Percentiles rank a stretch among this genome's conserved stretches.
Conservation (phyloP, 2,888 invertebrate genomes). For the Octonoba sinensis region DNA sequence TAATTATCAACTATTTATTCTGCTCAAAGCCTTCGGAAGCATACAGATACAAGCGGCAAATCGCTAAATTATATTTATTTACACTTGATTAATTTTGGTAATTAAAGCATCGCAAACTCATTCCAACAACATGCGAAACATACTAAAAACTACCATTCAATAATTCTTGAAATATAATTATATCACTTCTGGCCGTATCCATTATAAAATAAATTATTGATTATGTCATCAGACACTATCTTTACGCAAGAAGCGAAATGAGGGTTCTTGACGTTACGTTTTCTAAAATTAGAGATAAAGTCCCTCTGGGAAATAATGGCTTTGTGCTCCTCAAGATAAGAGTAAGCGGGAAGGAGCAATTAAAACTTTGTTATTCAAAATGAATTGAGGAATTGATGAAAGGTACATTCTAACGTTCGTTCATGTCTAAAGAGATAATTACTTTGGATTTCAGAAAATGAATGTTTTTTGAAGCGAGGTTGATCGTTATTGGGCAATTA, state of each 20-base stretch:
- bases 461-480: too few species aligned
- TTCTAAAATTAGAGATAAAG: conserved; percentile 48
- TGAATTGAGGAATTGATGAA: conserved; percentile 19
- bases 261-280: background rate
- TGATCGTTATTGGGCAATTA: too few species aligned
- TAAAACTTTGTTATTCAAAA: conserved; percentile 35
- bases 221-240: conserved; percentile 8
- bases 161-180: too few species aligned
- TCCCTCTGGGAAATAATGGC: conserved; percentile 23
- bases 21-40: too few species aligned
- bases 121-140: too few species aligned
- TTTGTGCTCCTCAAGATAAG: conserved; percentile 38
- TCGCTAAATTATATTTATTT: too few species aligned
- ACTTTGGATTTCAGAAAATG: background rate
- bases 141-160: too few species aligned
- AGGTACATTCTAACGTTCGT: background rate
- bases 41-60: too few species aligned
- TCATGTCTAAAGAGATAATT: conserved; percentile 15
- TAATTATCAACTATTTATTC: too few species aligned
- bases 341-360: conserved; percentile 10
- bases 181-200: too few species aligned
- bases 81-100: too few species aligned
- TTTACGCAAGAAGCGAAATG: background rate
- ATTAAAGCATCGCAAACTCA: too few species aligned
- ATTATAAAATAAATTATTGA: background rate